Base-by-base conservation (phyloP, 2,797 vertebrate genomes). In the Gymnothorax javanicus region DNA sequence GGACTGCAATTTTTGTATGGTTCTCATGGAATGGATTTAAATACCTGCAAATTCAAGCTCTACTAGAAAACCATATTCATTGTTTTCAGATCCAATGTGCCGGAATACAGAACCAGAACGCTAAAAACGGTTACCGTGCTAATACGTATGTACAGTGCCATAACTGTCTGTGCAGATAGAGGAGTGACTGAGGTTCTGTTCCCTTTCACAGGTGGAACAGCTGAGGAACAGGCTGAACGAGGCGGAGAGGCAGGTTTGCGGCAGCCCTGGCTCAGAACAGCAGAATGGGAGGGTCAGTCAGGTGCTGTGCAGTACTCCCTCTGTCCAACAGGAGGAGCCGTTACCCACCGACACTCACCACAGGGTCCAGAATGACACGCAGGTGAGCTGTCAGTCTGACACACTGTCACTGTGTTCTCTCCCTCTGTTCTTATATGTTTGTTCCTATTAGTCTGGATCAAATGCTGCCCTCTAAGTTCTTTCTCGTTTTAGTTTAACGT, bases 151-250 rank as follows among this genome's bases (percentile, higher is more conserved):
- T 1, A 43, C 33, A 43, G 33, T 43, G 67, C 67, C 3, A 54
- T 54, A 79, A 2, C 43, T n/a, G 50, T 23, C 43, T 52, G 43
- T 52, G 27, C 33, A 58, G 85, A 50, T 7, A 33, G 17, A 52
- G 52, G 71, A 27, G 4, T 73, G 27, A 43, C 33, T 27, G 23
- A 4, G 20, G 59, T 69, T 27, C 27, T 50, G 64, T 23, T 6
- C 7, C 27, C 71, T 73, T 27, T 0, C 71, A 1, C 93, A 99
- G 98, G 93, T 98, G n/a, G 97, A 99, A 84, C 96, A 98, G 91
- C 95, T 99, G 20, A 97, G 96, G 88, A 96, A 95, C 90, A 97
- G 96, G 90, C 90, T 97, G 87, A 93, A 89, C 57, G 91, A 92
- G 73, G 89, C 89, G 54, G 94, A 98, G 25, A 95, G 95, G 81